Base-by-base conservation (phyloP, 2,888 invertebrate species). In the Zootermopsis nevadensis region DNA sequence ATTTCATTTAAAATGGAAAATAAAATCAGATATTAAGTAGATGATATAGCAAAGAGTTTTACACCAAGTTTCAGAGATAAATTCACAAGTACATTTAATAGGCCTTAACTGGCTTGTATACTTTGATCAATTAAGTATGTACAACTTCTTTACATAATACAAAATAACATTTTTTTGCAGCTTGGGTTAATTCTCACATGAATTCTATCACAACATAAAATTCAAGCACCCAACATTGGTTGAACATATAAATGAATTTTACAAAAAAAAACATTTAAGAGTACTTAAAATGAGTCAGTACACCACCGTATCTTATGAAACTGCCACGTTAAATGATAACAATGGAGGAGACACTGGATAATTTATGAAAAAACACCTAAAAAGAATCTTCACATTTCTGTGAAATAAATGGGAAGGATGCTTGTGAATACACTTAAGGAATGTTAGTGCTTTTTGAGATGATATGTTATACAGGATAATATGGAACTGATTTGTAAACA, bases 81-180 rank as follows among this genome's bases (percentile, higher is more conserved):
- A 53, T 7, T 76, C 22, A 76, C 55, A 55, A 60, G 35, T 80
- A 80, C 80, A 80, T 60, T 60, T 81, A 38, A 72, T 81, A 81
- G 82, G 82, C 76, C 82, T 66, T 82, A 33, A 82, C 19, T 66
- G 82, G 77, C 82, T 82, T 30, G 53, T 82, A 82, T 74, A 74
- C 74, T 82, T 48, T 55, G 66, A 77, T 35, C 31, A 38, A 82
- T 82, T 33, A 82, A 82, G 33, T 82, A 82, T 82, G n/a, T 82
- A 82, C 82, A 82, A 74, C 42, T 38, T 72, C 15, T 82, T 77
- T 82, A 77, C 76, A 76, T 55, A 82, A 77, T 82, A 82, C 77
- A 82, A 82, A 82, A 77, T 76, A 82, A 82, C 76, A 69, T 22
- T 48, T n/a, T n/a, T 72, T 24, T 72, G 72, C 33, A 72, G 35